Evolutionary conservation across 2,888 invertebrate species (phyloP).

Genomic region (Ditula angustiorana): DNA sequence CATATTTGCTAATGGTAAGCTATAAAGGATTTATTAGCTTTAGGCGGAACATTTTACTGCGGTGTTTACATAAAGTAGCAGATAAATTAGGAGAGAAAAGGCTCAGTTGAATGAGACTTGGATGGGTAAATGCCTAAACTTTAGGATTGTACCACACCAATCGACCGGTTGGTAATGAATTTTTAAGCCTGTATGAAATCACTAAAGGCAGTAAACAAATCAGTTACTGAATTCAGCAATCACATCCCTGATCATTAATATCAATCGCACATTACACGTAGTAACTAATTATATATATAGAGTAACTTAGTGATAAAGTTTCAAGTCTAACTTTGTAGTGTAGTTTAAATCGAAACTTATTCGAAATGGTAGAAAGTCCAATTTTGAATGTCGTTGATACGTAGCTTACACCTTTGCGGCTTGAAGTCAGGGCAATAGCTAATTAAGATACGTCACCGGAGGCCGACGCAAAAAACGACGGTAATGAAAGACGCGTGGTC

Average conservation of each 20-base stretch:
- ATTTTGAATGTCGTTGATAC: not conserved
- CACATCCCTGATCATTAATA: not conserved
- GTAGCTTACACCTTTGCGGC: not conserved
- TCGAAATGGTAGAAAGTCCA: not conserved
- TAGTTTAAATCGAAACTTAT: not conserved
- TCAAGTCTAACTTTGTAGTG: not conserved
- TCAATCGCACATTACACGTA: not conserved
- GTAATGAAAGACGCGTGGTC: conserved; percentile 1
- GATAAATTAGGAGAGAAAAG: too few species aligned
- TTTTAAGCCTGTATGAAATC: not conserved
- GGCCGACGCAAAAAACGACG: not conserved
- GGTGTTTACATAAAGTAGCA: too few species aligned
- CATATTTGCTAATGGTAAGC: not conserved
- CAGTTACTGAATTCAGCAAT: not conserved
- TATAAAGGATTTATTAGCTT: conserved; percentile 6
- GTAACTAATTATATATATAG: not conserved
- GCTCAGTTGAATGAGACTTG: too few species aligned
- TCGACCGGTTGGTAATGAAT: not conserved
- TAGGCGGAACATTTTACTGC: too few species aligned
- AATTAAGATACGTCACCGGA: conserved; percentile 1
- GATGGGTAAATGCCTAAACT: too few species aligned
- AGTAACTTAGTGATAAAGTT: not conserved
- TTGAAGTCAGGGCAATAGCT: not conserved
- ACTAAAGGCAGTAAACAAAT: not conserved
- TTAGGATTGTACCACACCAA: too few species aligned